These are phyloP conservation scores for Campopleginae sp. DNA, from an alignment of 2,888 invertebrate genomes.

Conservation along the genomic window DNA sequence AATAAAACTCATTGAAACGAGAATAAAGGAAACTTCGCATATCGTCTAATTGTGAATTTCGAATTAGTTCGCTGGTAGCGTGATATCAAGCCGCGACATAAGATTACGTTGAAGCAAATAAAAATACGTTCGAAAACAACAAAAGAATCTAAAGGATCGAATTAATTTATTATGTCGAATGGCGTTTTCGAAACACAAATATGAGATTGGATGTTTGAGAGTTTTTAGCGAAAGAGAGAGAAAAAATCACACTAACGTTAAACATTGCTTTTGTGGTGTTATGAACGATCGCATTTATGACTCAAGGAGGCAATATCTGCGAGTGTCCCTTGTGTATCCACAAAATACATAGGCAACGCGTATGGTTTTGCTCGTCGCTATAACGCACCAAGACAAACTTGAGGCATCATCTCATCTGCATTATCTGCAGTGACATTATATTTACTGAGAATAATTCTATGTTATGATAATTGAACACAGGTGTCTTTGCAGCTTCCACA, in stretches of 20 bases:
- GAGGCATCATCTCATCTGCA: slow-evolving; percentile 73
- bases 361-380: slow-evolving; percentile 16
- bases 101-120: slow-evolving; percentile 12
- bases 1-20: background rate
- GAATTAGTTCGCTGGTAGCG: slow-evolving; percentile 57
- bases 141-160: slow-evolving; percentile 2
- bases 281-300: slow-evolving; percentile 54
- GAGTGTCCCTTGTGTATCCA: slow-evolving; percentile 36
- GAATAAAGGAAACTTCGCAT: slow-evolving; percentile 48
- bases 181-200: background rate
- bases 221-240: background rate
- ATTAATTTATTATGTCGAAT: slow-evolving; percentile 16
- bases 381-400: slow-evolving; percentile 50
- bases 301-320: slow-evolving; percentile 42
- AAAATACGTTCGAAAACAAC: slow-evolving; percentile 47
- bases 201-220: background rate
- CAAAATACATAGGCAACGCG: slow-evolving; percentile 14
- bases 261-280: slow-evolving; percentile 16
- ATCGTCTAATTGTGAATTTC: slow-evolving; percentile 53
- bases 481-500: slow-evolving; percentile 77
- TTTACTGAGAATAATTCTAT: slow-evolving; percentile 78
- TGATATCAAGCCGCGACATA: slow-evolving; percentile 49
- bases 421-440: slow-evolving; percentile 74
- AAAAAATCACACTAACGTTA: slow-evolving; percentile 3
- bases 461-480: slow-evolving; percentile 80